Percentiles rank a stretch among this genome's conserved stretches.
Evolutionary conservation across 1,140 invertebrate species (phyloP).

Genomic region (Wiebesia pumilae): DNA sequence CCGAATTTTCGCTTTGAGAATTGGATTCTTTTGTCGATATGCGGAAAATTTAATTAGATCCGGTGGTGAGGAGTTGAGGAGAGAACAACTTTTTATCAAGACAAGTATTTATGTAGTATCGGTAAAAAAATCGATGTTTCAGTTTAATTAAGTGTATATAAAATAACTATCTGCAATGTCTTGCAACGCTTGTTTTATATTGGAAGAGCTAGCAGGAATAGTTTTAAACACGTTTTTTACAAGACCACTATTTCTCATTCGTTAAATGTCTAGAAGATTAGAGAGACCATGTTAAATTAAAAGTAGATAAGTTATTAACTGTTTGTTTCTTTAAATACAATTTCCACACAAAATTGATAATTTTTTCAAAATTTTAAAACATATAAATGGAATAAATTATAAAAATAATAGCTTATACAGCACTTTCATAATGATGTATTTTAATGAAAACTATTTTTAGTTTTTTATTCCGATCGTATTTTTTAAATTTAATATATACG

Average conservation of each 20-base stretch:
- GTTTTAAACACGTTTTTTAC: background rate
- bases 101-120: background rate
- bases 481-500: too few species aligned
- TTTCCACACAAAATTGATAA: too few species aligned
- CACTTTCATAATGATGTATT: too few species aligned
- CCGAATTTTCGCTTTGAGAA: background rate
- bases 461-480: too few species aligned
- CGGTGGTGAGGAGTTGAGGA: background rate
- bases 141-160: background rate
- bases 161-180: background rate
- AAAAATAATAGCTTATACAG: too few species aligned
- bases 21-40: background rate
- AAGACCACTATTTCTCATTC: background rate
- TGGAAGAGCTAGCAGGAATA: too few species aligned
- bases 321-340: background rate
- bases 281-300: too few species aligned
- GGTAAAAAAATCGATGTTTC: background rate
- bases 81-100: background rate
- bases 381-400: too few species aligned
- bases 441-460: too few species aligned
- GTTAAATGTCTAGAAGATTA: too few species aligned
- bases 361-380: too few species aligned
- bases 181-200: background rate
- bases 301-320: too few species aligned
- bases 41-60: constrained; percentile 18